Conservation (phyloP, 1,140 invertebrate genomes). For the Laupala kohalensis region DNA sequence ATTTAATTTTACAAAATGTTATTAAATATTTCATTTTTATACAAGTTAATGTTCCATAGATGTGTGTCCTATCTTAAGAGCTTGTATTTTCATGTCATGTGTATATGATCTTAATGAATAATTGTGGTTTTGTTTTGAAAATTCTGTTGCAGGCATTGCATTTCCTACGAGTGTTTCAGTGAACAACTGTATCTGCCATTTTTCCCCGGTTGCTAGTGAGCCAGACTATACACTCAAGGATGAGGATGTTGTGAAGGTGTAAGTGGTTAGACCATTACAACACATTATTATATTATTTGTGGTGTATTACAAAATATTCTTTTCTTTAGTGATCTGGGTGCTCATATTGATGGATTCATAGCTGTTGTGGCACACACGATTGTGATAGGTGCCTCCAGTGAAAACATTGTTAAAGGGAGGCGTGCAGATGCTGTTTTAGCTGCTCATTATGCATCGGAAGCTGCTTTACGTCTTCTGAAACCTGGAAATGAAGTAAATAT, state of each 20-base stretch:
- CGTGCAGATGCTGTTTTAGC: constrained; percentile 93
- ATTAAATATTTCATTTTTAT: too few species aligned
- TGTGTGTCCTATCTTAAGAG: neutral
- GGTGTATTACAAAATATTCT: neutral
- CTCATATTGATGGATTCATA: constrained; percentile 97
- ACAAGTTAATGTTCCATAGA: too few species aligned
- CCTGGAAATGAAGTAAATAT: constrained; percentile 70
- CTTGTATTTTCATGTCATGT: neutral
- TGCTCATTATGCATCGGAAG: constrained; percentile 88
- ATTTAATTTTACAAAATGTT: too few species aligned
- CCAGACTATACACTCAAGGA: constrained; percentile 75
- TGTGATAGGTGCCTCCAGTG: constrained; percentile 64
- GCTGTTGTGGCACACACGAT: constrained; percentile 95
- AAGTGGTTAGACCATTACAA: constrained; percentile 31
- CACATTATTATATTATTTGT: neutral
- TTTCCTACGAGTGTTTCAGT: constrained; percentile 98
- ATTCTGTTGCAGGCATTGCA: constrained; percentile 59
- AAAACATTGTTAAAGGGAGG: constrained; percentile 62
- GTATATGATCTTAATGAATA: neutral
- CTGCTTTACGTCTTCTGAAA: constrained; percentile 81
- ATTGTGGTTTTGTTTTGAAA: neutral
- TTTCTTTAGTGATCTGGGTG: constrained; percentile 78
- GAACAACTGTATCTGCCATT: constrained; percentile 99
- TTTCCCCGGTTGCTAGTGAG: constrained; percentile 89
- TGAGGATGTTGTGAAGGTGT: constrained; percentile 97